A percentile compares a stretch with the other conserved stretches of the same genome.
Conservation (phyloP, 2,888 invertebrate species). For the Mythimna vitellina region DNA sequence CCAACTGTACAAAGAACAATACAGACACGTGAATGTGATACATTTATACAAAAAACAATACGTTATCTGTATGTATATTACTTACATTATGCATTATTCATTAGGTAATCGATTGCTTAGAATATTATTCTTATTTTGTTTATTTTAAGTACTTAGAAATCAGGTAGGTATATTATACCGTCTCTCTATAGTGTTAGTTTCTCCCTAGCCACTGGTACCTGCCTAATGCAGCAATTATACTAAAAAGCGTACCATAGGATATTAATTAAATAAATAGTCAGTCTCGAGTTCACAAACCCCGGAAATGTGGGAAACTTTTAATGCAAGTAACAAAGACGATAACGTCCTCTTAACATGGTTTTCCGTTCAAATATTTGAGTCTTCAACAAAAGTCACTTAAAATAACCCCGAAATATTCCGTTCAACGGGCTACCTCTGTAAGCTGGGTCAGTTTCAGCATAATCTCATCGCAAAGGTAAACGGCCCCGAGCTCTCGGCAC, state of each 20-base stretch:
- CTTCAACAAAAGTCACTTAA: constrained; percentile 60
- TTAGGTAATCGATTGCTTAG: constrained; percentile 24
- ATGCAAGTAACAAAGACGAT: constrained; percentile 47
- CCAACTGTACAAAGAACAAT: constrained; percentile 33
- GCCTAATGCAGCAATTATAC: constrained; percentile 10
- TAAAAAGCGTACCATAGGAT: constrained; percentile 1
- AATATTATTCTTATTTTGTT: constrained; percentile 24
- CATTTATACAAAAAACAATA: constrained; percentile 16
- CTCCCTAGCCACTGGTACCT: constrained; percentile 1
- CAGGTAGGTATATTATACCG: background rate
- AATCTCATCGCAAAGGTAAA: constrained; percentile 74
- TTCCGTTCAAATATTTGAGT: constrained; percentile 54
- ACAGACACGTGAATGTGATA: constrained; percentile 8
- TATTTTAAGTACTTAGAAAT: constrained; percentile 19
- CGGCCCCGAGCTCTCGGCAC: constrained; percentile 71
- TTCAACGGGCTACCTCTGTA: constrained; percentile 54
- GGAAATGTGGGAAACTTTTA: constrained; percentile 34
- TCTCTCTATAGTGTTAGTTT: constrained; percentile 3
- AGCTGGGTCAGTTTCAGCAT: constrained; percentile 72
- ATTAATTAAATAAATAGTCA: constrained; percentile 18
- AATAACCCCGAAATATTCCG: constrained; percentile 61
- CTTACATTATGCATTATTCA: constrained; percentile 30
- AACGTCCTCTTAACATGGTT: constrained; percentile 43
- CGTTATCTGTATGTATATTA: constrained; percentile 12
- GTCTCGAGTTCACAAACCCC: constrained; percentile 7